Conservation (phyloP, 2,797 vertebrate genomes). For the Pseudomugil tenellus region DNA sequence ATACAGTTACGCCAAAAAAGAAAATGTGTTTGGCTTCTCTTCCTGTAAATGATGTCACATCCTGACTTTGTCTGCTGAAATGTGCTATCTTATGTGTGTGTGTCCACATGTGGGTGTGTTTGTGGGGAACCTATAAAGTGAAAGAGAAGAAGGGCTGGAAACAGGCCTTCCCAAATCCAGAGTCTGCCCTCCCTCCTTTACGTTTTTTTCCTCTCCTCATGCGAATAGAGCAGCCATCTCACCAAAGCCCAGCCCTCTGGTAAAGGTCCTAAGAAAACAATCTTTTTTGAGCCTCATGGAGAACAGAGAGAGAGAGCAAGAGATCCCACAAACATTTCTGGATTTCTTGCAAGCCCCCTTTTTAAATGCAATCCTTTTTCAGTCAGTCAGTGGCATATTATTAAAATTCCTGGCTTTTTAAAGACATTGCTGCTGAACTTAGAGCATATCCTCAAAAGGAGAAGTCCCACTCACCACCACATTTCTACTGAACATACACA, state of each 20-base stretch:
- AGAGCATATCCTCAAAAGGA: conserved; percentile 25
- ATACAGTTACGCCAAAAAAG: conserved; percentile 65
- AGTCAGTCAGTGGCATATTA: conserved; percentile 67
- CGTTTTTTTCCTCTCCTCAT: conserved; percentile 35
- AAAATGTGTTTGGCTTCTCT: conserved; percentile 81
- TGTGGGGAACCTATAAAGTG: conserved; percentile 69
- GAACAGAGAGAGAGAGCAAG: conserved; percentile 53
- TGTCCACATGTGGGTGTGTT: conserved; percentile 61
- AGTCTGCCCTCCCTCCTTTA: conserved; percentile 44
- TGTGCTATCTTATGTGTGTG: conserved; percentile 41
- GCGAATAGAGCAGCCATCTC: conserved; percentile 46
- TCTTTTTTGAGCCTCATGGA: conserved; percentile 56
- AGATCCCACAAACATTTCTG: conserved; percentile 70
- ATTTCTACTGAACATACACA: neutral
- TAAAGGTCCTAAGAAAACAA: conserved; percentile 71
- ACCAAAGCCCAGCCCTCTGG: conserved; percentile 58
- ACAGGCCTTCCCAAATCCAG: conserved; percentile 51
- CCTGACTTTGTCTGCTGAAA: conserved; percentile 85
- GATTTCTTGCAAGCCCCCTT: conserved; percentile 52
- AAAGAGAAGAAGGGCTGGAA: conserved; percentile 67
- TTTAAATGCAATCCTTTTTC: too few relatives aligned
- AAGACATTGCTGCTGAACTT: conserved; percentile 48
- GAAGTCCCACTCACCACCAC: conserved; percentile 14
- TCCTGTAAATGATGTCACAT: conserved; percentile 92
- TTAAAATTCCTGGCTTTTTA: conserved; percentile 74